Evolutionary conservation across 2,888 invertebrate genomes (phyloP), one percentile per base, ranked within the genome.

Genomic region (Ctena decussata): DNA sequence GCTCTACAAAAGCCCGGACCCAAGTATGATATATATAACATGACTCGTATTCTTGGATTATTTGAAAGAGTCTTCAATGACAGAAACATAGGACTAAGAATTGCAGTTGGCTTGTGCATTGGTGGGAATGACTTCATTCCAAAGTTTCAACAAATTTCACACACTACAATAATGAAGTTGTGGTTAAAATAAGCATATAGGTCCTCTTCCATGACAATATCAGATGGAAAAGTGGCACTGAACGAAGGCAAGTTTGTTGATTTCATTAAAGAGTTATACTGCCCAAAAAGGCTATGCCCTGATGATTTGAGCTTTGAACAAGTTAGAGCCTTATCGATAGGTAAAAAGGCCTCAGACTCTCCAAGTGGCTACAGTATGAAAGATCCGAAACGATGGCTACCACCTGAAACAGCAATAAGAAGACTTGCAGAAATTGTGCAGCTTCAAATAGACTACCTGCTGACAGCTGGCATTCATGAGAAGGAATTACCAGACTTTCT

Each of bases 81-180:
- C 12, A 30, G 37, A 30, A 30, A 73, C 27, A 82, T 82, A 18
- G 77, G 60, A 2, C 60, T 49, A 35, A 82, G 73, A 73, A n/a
- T 78, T 37, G 65, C 77, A 35, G 65, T 77, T n/a, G n/a, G n/a
- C n/a, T n/a, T n/a, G n/a, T n/a, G n/a, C n/a, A n/a, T n/a, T n/a
- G n/a, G n/a, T n/a, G n/a, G 37, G 65, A 82, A 82, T 77, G 82
- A 82, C 46, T 82, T 77, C 39, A 72, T 82, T 27, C 82, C 82
- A 27, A 82, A 82, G 37, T 57, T 72, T 35, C 32, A 77, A 35
- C 60, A 30, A 6, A 77, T 77, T 37, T 77, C 73, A 8, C 76
- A 76, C 37, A 53, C 49, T n/a, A n/a, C n/a, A 30, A n/a, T 76
- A 8, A 15, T 60, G 18, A 76, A 76, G 41, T 15, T 35, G 6